Conservation (phyloP, 1,140 invertebrate genomes). For the Philotrypesis tridentata region DNA sequence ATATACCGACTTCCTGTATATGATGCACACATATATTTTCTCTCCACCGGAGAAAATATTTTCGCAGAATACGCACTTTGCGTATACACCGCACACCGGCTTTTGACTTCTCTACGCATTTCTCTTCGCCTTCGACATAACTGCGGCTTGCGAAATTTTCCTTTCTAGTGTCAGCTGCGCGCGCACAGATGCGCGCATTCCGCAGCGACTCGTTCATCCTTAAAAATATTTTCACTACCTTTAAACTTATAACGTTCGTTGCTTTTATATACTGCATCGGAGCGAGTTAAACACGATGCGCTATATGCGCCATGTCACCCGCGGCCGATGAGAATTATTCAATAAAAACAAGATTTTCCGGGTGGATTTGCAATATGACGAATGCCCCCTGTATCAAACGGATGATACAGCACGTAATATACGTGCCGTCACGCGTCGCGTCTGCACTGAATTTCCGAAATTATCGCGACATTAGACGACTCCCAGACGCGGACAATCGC, state of each 20-base stretch:
- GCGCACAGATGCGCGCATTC: neutral
- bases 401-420: neutral
- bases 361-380: neutral
- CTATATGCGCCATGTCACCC: too few relatives aligned
- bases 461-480: neutral
- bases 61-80: too few relatives aligned
- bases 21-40: neutral
- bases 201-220: neutral
- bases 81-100: too few relatives aligned
- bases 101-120: neutral
- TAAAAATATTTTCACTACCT: neutral
- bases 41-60: too few relatives aligned
- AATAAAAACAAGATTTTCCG: too few relatives aligned
- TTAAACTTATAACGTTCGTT: too few relatives aligned
- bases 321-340: too few relatives aligned
- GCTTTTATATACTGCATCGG: too few relatives aligned
- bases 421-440: neutral
- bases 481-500: neutral
- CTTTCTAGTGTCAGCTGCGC: neutral
- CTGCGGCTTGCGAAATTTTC: neutral
- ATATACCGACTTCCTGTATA: neutral
- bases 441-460: neutral
- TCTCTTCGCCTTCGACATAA: neutral
- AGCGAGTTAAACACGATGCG: too few relatives aligned
- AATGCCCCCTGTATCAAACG: too few relatives aligned